phyloP scores from a whole-genome alignment of 2,888 invertebrate genomes.

The Coecobrya sp. region DNA sequence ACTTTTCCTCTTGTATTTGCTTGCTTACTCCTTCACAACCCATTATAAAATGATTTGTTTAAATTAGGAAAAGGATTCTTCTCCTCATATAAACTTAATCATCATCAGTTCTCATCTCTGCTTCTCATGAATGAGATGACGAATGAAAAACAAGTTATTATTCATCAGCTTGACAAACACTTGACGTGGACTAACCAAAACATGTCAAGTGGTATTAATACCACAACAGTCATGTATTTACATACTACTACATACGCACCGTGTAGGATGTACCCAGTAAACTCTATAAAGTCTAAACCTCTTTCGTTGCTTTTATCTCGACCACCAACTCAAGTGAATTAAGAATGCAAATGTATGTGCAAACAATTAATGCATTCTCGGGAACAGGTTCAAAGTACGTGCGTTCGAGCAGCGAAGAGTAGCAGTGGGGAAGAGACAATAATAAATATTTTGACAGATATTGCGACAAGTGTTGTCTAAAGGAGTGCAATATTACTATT shows the following conservation, averaged over 20 bases:
- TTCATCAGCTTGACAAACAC: slow-evolving; percentile 70
- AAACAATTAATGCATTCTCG: slow-evolving; percentile 13
- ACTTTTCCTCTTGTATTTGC: slow-evolving; percentile 6
- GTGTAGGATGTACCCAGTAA: background rate
- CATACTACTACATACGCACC: too few relatives aligned
- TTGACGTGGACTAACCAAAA: slow-evolving; percentile 72
- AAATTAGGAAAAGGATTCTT: slow-evolving; percentile 67
- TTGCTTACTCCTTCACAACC: slow-evolving; percentile 63
- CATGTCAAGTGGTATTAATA: slow-evolving; percentile 76
- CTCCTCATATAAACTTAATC: slow-evolving; percentile 5
- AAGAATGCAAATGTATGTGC: slow-evolving; percentile 74
- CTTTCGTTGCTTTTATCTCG: background rate
- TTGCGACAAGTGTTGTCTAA: background rate
- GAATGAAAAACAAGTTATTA: slow-evolving; percentile 57
- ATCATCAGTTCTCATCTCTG: slow-evolving; percentile 1
- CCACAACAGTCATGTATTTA: slow-evolving; percentile 30
- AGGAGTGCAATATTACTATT: too few relatives aligned
- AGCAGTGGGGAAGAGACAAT: background rate
- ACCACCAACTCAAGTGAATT: slow-evolving; percentile 24
- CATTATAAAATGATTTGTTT: slow-evolving; percentile 78
- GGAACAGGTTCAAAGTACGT: background rate
- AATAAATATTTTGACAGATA: slow-evolving; percentile 36
- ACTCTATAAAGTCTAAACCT: slow-evolving; percentile 20
- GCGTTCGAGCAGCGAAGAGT: background rate
- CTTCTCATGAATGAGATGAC: slow-evolving; percentile 35